These are phyloP conservation scores for Diorhabda sublineata DNA, from an alignment of 1,140 invertebrate genomes.

Conservation along the genomic window DNA sequence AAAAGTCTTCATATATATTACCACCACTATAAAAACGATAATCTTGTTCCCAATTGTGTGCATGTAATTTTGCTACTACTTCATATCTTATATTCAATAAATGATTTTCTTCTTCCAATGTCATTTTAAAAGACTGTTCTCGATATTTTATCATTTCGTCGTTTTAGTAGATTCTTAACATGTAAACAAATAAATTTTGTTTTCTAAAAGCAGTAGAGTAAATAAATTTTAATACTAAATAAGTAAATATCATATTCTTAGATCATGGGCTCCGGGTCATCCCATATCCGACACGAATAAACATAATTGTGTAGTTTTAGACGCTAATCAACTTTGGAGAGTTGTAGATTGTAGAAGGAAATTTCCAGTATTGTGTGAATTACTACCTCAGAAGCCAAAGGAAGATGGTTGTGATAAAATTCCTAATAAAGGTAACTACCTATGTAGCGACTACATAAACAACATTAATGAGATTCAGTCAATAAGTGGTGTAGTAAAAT, in stretches of 20 bases:
- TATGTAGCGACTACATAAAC: too few relatives aligned
- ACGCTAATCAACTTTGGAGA: constrained; percentile 53
- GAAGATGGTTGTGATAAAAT: neutral
- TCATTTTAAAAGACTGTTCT: neutral
- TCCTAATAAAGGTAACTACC: neutral
- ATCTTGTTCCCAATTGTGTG: too few relatives aligned
- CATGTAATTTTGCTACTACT: too few relatives aligned
- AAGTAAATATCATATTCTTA: constrained; percentile 19
- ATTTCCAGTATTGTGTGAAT: constrained; percentile 58
- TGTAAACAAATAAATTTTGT: neutral
- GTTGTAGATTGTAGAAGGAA: constrained; percentile 50
- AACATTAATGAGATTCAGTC: too few relatives aligned
- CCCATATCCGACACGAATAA: constrained; percentile 48
- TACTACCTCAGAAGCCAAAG: constrained; percentile 45
- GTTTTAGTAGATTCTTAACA: neutral
- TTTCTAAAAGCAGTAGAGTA: neutral
- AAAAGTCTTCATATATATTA: too few relatives aligned
- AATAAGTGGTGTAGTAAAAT: too few relatives aligned
- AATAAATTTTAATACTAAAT: neutral
- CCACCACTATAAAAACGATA: too few relatives aligned
- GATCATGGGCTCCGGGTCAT: constrained; percentile 62
- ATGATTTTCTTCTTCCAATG: neutral
- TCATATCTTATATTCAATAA: too few relatives aligned
- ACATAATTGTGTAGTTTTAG: constrained; percentile 56
- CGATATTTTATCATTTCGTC: neutral